A percentile compares a stretch with the other conserved stretches of the same genome.
phyloP scores from a whole-genome alignment of 2,888 invertebrate species.

The Ptilodon capucinus region DNA sequence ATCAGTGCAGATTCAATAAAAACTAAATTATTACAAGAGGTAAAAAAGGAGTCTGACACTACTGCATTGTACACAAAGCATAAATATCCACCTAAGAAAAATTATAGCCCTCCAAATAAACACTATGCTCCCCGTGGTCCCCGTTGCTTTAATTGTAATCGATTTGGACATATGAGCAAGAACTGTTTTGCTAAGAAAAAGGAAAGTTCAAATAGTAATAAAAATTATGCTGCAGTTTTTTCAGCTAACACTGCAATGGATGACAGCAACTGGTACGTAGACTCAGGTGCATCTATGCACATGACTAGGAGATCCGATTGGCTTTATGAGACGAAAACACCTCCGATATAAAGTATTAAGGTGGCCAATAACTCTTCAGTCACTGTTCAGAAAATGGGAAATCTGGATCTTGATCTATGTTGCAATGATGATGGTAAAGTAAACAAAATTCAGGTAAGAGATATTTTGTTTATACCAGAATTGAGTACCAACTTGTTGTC shows the following conservation, averaged over 20 bases:
- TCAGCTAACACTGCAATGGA: slow-evolving; percentile 6
- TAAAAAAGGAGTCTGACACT: too few species aligned
- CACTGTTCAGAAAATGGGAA: background rate
- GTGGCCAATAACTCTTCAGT: background rate
- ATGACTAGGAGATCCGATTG: slow-evolving; percentile 7
- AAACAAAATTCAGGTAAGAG: background rate
- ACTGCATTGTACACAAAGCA: too few species aligned
- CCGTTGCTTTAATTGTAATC: background rate
- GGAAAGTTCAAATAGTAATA: slow-evolving; percentile 1
- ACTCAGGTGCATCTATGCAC: slow-evolving; percentile 29
- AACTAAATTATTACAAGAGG: too few species aligned
- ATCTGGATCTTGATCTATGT: background rate
- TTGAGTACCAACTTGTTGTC: slow-evolving; percentile 1
- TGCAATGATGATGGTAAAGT: background rate
- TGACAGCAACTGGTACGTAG: slow-evolving; percentile 8
- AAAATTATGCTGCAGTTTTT: slow-evolving; percentile 15
- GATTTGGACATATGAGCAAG: slow-evolving; percentile 15
- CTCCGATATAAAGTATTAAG: background rate
- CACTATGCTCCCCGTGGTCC: background rate
- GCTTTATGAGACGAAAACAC: background rate
- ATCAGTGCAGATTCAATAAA: too few species aligned
- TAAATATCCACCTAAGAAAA: too few species aligned
- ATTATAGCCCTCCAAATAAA: background rate
- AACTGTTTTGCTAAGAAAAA: slow-evolving; percentile 7
- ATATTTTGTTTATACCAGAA: slow-evolving; percentile 1